Evolutionary conservation across 2,888 invertebrate species (phyloP).

Genomic region (Synergus japonicus): DNA sequence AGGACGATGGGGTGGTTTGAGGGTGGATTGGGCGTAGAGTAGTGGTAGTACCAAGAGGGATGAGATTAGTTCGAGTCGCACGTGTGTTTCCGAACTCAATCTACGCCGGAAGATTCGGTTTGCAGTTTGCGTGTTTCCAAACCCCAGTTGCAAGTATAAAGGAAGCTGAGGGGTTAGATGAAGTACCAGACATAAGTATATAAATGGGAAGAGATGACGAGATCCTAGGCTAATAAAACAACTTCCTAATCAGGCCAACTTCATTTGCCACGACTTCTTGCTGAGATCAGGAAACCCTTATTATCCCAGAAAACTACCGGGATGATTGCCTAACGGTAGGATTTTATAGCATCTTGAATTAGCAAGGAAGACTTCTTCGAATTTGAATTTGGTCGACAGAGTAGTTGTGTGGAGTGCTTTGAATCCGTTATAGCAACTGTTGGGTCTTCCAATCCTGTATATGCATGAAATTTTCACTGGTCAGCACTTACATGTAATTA

Average conservation of each 20-base stretch:
- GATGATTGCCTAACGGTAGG: background rate
- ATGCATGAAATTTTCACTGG: too few species aligned
- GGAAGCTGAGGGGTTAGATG: constrained; percentile 25
- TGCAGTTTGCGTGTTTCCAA: constrained; percentile 59
- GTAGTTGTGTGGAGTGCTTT: too few species aligned
- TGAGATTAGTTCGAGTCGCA: constrained; percentile 66
- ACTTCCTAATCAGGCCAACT: constrained; percentile 63
- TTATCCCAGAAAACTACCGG: background rate
- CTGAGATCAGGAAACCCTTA: constrained; percentile 1
- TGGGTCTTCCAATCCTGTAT: too few species aligned
- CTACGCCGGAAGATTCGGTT: constrained; percentile 66
- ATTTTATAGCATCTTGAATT: background rate
- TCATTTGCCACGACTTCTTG: constrained; percentile 52
- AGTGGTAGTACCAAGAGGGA: constrained; percentile 34
- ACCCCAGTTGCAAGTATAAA: constrained; percentile 17
- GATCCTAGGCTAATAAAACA: constrained; percentile 61
- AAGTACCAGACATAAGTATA: constrained; percentile 37
- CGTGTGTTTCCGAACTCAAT: constrained; percentile 68
- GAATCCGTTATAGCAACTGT: too few species aligned
- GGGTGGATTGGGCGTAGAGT: constrained; percentile 43
- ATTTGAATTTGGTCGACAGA: too few species aligned
- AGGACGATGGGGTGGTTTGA: constrained; percentile 20
- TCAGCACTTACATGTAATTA: too few species aligned
- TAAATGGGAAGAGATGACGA: constrained; percentile 43
- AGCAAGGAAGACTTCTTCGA: too few species aligned